Conservation (phyloP, 1,140 invertebrate species). For the Temnothorax curvispinosus region DNA sequence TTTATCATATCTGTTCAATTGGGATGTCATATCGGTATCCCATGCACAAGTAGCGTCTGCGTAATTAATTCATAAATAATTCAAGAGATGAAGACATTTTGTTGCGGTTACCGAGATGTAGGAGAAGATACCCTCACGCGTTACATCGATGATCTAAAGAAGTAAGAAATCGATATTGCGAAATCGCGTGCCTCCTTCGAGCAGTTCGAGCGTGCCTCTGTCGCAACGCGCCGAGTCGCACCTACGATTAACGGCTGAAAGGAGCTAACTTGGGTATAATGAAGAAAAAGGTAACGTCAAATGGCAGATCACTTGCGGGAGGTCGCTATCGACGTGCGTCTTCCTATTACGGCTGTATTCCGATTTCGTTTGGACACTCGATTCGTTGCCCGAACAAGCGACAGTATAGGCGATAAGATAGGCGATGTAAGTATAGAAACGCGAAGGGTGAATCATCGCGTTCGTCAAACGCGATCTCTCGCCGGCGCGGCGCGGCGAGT, state of each 20-base stretch:
- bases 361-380: neutral
- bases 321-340: neutral
- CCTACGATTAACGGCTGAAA: constrained; percentile 12
- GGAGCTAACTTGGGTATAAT: constrained; percentile 23
- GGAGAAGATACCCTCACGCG: neutral
- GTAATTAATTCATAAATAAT: constrained; percentile 10
- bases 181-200: constrained; percentile 54
- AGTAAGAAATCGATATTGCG: constrained; percentile 52
- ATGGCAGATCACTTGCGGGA: neutral
- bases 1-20: neutral
- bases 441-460: neutral
- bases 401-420: no score
- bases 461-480: neutral
- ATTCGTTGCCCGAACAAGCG: neutral
- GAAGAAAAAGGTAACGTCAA: constrained; percentile 9
- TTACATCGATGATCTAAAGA: constrained; percentile 52
- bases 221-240: constrained; percentile 53
- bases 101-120: neutral
- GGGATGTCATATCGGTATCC: neutral
- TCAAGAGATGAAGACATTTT: neutral
- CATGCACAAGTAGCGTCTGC: no score
- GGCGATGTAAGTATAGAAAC: no score
- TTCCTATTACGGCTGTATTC: neutral
- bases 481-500: neutral
- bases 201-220: constrained; percentile 58